Conservation (phyloP, 2,113 vertebrate genomes). For the Lynx canadensis region DNA sequence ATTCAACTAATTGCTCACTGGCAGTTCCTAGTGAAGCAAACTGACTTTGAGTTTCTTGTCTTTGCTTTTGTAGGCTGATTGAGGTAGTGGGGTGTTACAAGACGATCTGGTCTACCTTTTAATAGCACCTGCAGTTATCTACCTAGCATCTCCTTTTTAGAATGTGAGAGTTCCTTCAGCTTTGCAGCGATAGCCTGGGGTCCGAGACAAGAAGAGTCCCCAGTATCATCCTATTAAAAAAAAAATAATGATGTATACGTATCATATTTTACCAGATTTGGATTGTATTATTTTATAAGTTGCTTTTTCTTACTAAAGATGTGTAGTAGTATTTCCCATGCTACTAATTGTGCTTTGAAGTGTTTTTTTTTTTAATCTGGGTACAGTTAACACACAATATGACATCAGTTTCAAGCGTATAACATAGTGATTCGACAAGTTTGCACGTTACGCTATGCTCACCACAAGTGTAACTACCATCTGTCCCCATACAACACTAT, state of each 20-base stretch:
- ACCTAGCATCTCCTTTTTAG: not conserved
- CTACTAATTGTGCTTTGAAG: not conserved
- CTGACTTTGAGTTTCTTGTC: not conserved
- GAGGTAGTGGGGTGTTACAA: not conserved
- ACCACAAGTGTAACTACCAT: not conserved
- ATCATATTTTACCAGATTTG: not conserved
- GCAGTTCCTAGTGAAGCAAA: not conserved
- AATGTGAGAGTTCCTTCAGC: not conserved
- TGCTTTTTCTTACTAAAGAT: not conserved
- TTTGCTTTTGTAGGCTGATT: not conserved
- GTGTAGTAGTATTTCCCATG: not conserved
- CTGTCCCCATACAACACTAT: not conserved
- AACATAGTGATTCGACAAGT: not conserved
- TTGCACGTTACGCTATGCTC: not conserved
- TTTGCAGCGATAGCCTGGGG: not conserved
- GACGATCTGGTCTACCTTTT: not conserved
- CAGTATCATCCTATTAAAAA: not conserved
- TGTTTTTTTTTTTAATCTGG: not conserved
- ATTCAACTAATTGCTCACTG: not conserved
- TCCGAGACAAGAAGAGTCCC: not conserved
- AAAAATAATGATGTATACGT: not conserved
- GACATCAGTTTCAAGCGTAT: not conserved
- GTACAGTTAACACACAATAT: not conserved
- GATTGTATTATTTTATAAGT: conserved; percentile 11
- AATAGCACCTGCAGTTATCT: not conserved